A percentile compares a stretch with the other conserved stretches of the same genome.
phyloP scores from a whole-genome alignment of 2,113 vertebrate species.

The Cebus imitator region DNA sequence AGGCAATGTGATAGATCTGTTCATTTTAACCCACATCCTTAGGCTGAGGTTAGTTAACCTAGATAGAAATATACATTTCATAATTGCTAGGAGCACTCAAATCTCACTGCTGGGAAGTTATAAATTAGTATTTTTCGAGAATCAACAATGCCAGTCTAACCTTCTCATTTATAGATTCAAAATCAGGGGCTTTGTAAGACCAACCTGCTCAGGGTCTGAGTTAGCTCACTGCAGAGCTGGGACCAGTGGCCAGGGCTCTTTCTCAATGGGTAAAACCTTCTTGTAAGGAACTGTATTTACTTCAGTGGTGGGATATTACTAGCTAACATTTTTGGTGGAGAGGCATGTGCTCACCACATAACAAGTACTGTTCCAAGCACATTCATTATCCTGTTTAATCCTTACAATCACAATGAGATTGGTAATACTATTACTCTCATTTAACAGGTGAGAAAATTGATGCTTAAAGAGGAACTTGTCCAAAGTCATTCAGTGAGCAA shows the following conservation, averaged over 20 bases:
- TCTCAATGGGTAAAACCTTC: not conserved
- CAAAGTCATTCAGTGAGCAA: not conserved
- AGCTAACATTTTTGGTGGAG: not conserved
- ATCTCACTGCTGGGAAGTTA: not conserved
- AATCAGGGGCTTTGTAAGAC: not conserved
- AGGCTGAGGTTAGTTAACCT: not conserved
- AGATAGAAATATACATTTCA: not conserved
- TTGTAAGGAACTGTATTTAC: not conserved
- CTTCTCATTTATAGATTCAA: not conserved
- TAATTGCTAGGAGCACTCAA: not conserved
- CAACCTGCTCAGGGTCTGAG: not conserved
- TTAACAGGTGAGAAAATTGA: not conserved
- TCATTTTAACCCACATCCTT: slow-evolving; percentile 38
- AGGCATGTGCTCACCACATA: not conserved
- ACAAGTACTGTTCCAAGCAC: not conserved
- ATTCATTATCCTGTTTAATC: not conserved
- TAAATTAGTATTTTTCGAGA: not conserved
- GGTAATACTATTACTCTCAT: not conserved
- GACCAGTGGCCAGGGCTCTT: not conserved
- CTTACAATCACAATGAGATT: not conserved
- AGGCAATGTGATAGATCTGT: not conserved
- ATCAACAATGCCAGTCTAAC: not conserved
- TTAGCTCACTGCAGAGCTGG: not conserved
- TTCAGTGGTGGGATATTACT: not conserved
- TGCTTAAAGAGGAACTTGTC: not conserved